Base-by-base conservation (phyloP, 1,140 invertebrate genomes). In the Chionoecetes opilio region DNA sequence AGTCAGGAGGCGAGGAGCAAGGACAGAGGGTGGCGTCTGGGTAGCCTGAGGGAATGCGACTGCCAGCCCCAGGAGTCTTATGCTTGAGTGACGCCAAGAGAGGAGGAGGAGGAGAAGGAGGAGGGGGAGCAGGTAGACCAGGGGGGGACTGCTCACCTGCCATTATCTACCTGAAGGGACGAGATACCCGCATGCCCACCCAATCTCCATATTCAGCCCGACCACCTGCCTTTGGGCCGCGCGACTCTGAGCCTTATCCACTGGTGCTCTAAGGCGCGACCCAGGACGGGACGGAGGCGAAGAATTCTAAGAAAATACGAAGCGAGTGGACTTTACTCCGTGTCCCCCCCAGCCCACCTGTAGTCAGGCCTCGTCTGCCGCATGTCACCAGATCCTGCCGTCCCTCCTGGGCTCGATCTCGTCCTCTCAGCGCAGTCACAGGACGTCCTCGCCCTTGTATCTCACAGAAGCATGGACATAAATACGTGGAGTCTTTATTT, bases 151-250 rank as follows among this genome's bases (percentile, higher is more conserved):
- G 90, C 95, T 94, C 95, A 96, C 95, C 95, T 96, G 95, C 95
- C 95, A 96, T 94, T 96, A 96, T 96, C 95, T 96, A 94, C 95
- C 95, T 96, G 95, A 95, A 95, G 90, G 93, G 95, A 94, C 95
- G 84, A 92, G 93, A 92, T 96, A 91, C 95, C 95, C 95, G 89
- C 93, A 96, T 96, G 93, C 95, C 93, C 95, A 94, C 89, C 93
- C 85, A 91, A 93, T 93, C 94, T 87, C 89, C 46, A 87, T 95
- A 86, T 91, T 95, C 84, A 95, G 90, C 46, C 94, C 89, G 94
- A 87, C 38, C 91, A 93, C 91, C 94, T 95, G 94, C 84, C 37
- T 35, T 35, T 6, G 8, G 34, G 14, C 37, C 89, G 92, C 82
- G 85, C 38, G 41, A 87, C 46, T 94, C 82, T 94, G 31, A 3